Evolutionary conservation across 2,888 invertebrate species (phyloP).

Genomic region (Fissipunctia ypsillon): DNA sequence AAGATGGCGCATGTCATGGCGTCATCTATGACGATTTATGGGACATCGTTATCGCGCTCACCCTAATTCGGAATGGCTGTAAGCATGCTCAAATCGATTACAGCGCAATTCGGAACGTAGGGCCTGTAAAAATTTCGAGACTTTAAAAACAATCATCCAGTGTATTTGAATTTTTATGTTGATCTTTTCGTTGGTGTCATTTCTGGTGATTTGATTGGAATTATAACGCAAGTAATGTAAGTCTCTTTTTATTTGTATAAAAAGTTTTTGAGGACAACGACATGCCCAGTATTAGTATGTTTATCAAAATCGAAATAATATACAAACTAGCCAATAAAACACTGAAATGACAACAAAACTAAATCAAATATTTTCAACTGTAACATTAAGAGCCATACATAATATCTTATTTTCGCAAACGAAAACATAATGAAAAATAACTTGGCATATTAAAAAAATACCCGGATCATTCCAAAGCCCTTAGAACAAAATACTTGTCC

Average conservation of each 20-base stretch:
- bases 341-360: not conserved
- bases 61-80: no score
- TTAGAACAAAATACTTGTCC: not conserved
- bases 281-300: not conserved
- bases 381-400: not conserved
- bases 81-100: no score
- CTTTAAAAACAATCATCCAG: no score
- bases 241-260: no score
- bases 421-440: constrained; percentile 16
- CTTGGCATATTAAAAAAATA: constrained; percentile 14
- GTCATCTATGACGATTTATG: no score
- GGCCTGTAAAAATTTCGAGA: no score
- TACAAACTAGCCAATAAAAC: no score
- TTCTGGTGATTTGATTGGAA: not conserved
- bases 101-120: no score
- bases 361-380: constrained; percentile 3
- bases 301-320: not conserved
- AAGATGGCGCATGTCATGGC: no score
- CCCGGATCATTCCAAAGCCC: not conserved
- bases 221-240: no score
- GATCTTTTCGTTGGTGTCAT: not conserved
- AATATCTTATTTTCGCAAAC: constrained; percentile 5
- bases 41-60: no score
- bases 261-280: not conserved
- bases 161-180: constrained; percentile 23